Evolutionary conservation across 2,888 invertebrate genomes (phyloP).

Genomic region (Macaria notata): DNA sequence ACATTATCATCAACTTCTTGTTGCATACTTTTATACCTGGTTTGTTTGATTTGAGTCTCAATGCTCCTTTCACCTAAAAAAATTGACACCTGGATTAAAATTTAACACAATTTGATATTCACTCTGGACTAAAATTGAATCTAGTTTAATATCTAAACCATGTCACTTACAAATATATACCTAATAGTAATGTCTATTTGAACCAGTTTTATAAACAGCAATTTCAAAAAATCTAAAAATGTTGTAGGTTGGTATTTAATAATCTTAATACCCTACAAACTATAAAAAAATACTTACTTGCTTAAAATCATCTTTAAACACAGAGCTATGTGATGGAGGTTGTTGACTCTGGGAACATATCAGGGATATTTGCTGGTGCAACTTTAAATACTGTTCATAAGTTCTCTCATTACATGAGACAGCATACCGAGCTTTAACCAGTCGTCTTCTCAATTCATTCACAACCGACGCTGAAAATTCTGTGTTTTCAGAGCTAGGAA

Average conservation of each 20-base stretch:
- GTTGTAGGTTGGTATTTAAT: no score
- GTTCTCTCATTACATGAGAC: constrained; percentile 53
- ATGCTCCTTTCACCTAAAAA: constrained; percentile 50
- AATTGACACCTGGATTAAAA: no score
- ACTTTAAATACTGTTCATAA: constrained; percentile 45
- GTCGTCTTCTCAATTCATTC: constrained; percentile 54
- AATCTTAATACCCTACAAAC: no score
- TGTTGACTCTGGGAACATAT: constrained; percentile 47
- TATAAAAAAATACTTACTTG: constrained; percentile 51
- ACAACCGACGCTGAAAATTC: constrained; percentile 47
- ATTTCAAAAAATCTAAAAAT: no score
- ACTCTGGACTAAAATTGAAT: no score
- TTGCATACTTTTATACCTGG: constrained; percentile 62
- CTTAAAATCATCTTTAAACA: constrained; percentile 40
- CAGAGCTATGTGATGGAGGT: constrained; percentile 45
- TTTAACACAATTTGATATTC: no score
- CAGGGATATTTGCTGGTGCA: constrained; percentile 55
- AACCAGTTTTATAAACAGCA: no score
- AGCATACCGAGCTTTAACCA: constrained; percentile 58
- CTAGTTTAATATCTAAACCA: no score
- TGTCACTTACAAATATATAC: no score
- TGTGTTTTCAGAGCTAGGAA: constrained; percentile 1
- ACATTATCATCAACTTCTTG: constrained; percentile 53
- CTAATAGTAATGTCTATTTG: no score
- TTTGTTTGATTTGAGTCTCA: constrained; percentile 44